Conservation (phyloP, 92 coral and sea anemone genomes). For the Anthopleura xanthogrammica region DNA sequence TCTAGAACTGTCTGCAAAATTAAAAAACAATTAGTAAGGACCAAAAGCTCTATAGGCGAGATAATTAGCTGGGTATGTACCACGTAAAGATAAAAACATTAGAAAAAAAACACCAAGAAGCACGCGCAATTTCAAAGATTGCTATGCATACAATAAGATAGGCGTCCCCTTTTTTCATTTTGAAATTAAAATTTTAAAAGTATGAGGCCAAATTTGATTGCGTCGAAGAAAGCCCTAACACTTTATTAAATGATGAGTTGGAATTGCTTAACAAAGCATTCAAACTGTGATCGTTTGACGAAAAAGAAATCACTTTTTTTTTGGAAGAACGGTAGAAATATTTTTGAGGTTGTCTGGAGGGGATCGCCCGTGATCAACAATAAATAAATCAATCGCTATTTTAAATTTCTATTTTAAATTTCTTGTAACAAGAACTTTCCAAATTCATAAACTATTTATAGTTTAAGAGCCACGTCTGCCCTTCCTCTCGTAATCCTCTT, state of each 20-base stretch:
- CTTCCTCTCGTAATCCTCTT: constrained; percentile 3
- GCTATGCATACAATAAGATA: neutral
- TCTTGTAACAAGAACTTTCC: neutral
- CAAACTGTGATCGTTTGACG: constrained; percentile 5
- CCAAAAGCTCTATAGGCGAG: constrained; percentile 21
- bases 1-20: constrained; percentile 29
- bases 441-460: constrained; percentile 28
- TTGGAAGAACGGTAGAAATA: neutral
- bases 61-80: neutral
- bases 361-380: neutral
- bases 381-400: neutral
- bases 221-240: neutral
- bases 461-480: constrained; percentile 22
- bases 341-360: neutral
- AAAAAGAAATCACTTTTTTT: constrained; percentile 6
- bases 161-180: constrained; percentile 7
- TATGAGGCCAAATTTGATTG: neutral
- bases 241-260: neutral
- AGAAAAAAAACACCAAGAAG: constrained; percentile 13
- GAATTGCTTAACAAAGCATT: constrained; percentile 11
- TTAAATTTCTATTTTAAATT: neutral
- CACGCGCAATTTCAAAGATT: neutral
- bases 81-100: neutral
- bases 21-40: constrained; percentile 27
- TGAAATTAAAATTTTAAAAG: constrained; percentile 25